phyloP scores from a whole-genome alignment of 2,797 vertebrate species.

The Sebastes matsubarae region DNA sequence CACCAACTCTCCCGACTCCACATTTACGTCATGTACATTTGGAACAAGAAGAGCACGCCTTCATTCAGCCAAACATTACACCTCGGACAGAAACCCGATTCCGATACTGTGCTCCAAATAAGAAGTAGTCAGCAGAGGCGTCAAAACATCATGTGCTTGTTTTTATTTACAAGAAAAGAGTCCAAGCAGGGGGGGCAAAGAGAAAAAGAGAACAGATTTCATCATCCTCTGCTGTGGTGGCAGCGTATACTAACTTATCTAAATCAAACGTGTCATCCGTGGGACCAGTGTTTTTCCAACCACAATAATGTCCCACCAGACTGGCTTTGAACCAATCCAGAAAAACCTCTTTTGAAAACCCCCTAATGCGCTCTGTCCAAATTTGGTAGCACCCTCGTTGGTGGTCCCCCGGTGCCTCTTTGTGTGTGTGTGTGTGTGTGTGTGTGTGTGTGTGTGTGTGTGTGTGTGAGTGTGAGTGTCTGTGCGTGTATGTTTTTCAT shows the following conservation, averaged over 20 bases:
- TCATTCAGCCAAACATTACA: slow-evolving; percentile 29
- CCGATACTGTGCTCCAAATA: slow-evolving; percentile 7
- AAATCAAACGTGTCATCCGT: slow-evolving; percentile 72
- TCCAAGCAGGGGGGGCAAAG: slow-evolving; percentile 17
- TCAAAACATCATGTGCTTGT: slow-evolving; percentile 52
- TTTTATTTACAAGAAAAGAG: slow-evolving; percentile 57
- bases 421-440: slow-evolving; percentile 34
- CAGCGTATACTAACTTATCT: slow-evolving; percentile 57
- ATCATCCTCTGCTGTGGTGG: slow-evolving; percentile 62
- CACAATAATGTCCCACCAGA: slow-evolving; percentile 73
- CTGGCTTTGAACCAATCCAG: slow-evolving; percentile 70
- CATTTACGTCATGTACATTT: slow-evolving; percentile 45
- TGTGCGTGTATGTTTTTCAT: slow-evolving; percentile 53
- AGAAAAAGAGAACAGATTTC: slow-evolving; percentile 54
- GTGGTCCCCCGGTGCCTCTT: slow-evolving; percentile 73
- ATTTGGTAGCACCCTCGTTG: slow-evolving; percentile 78
- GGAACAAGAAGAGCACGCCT: neutral
- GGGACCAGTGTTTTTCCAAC: slow-evolving; percentile 68
- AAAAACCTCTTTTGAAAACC: slow-evolving; percentile 66
- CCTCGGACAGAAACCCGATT: slow-evolving; percentile 14
- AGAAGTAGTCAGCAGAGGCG: slow-evolving; percentile 21
- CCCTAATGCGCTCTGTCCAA: slow-evolving; percentile 67
- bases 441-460: slow-evolving; percentile 31
- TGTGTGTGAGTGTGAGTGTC: slow-evolving; percentile 21
- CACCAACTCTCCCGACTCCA: slow-evolving; percentile 25